These are phyloP conservation scores for Archips crataeganus DNA, from an alignment of 2,888 invertebrate species.

Conservation along the genomic window DNA sequence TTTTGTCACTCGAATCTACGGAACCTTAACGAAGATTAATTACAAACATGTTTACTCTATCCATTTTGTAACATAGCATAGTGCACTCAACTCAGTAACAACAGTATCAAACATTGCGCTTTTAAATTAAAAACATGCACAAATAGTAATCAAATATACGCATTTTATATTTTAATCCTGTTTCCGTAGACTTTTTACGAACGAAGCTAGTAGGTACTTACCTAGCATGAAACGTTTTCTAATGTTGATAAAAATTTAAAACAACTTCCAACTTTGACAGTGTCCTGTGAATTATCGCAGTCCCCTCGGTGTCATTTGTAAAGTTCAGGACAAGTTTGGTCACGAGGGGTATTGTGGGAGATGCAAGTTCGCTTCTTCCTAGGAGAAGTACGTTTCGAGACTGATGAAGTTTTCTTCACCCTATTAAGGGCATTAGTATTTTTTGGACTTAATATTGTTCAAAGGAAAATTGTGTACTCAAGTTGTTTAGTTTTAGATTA, in stretches of 20 bases:
- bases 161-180: background rate
- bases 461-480: background rate
- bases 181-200: slow-evolving; percentile 48
- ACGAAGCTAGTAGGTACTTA: slow-evolving; percentile 53
- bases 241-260: slow-evolving; percentile 75
- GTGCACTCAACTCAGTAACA: too few species aligned
- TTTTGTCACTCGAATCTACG: too few species aligned
- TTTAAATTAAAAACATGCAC: too few species aligned
- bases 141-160: too few species aligned
- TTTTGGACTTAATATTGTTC: background rate
- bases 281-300: slow-evolving; percentile 81
- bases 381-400: slow-evolving; percentile 7
- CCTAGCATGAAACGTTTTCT: slow-evolving; percentile 66
- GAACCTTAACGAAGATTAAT: too few species aligned
- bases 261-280: slow-evolving; percentile 81
- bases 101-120: too few species aligned
- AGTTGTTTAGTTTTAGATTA: too few species aligned
- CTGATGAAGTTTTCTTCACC: background rate
- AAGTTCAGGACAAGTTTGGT: slow-evolving; percentile 71
- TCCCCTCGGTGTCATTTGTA: slow-evolving; percentile 82
- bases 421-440: background rate
- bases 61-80: too few species aligned
- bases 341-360: slow-evolving; percentile 65
- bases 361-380: slow-evolving; percentile 44
- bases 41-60: too few species aligned